These are phyloP conservation scores for Pteropus rufus DNA, from an alignment of 2,797 vertebrate species.

Conservation along the genomic window DNA sequence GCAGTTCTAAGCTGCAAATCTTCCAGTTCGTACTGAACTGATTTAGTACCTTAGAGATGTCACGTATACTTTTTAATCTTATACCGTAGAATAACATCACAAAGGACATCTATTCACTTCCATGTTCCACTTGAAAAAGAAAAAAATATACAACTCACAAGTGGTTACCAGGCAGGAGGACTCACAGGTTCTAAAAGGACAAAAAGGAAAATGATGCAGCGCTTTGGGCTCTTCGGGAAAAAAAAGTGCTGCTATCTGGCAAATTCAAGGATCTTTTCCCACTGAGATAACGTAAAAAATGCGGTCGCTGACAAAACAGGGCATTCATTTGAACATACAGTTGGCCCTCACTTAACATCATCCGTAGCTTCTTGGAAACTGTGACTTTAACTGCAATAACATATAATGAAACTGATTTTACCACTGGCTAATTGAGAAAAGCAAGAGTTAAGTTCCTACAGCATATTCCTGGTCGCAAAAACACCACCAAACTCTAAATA, in stretches of 20 bases:
- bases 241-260: constrained; percentile 2
- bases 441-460: not conserved
- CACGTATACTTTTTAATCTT: not conserved
- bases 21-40: not conserved
- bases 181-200: not conserved
- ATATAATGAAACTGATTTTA: not conserved
- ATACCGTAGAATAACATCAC: not conserved
- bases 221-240: not conserved
- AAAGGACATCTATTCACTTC: constrained; percentile 19
- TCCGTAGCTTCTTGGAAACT: not conserved
- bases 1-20: not conserved
- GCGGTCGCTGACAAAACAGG: constrained; percentile 6
- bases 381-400: not conserved
- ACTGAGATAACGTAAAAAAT: constrained; percentile 36
- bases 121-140: not conserved
- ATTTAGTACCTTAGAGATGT: not conserved
- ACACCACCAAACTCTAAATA: not conserved
- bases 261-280: not conserved
- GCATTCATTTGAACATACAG: not conserved
- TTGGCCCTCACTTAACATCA: not conserved
- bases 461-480: not conserved
- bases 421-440: not conserved
- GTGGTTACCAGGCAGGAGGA: not conserved
- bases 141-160: not conserved
- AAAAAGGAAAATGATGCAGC: constrained; percentile 17